These are phyloP conservation scores for Trachelus iudaicus DNA, from an alignment of 2,888 invertebrate genomes.

Conservation along the genomic window DNA sequence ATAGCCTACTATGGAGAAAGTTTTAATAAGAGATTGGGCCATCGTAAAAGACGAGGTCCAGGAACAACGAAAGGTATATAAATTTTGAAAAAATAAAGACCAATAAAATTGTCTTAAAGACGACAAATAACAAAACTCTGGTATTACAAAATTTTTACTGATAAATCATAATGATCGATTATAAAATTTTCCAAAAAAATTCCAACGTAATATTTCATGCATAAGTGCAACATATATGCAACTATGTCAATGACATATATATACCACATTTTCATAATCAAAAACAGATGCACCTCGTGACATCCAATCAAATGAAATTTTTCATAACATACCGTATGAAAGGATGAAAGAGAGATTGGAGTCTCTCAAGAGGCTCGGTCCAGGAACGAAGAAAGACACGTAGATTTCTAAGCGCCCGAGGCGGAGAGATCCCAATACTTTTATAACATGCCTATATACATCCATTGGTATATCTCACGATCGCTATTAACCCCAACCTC, in stretches of 20 bases:
- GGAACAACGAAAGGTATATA: background rate
- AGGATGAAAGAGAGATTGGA: background rate
- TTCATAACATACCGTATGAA: background rate
- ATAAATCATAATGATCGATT: too few species aligned
- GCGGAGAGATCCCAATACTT: constrained; percentile 1
- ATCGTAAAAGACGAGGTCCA: too few species aligned
- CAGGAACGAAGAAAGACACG: background rate
- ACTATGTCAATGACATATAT: background rate
- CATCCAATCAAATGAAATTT: background rate
- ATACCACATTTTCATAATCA: too few species aligned
- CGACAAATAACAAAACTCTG: too few species aligned
- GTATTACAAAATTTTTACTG: too few species aligned
- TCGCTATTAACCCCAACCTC: background rate
- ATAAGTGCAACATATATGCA: background rate
- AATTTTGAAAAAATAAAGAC: background rate
- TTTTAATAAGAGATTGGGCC: too few species aligned
- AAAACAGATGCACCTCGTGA: background rate
- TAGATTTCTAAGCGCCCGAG: constrained; percentile 1
- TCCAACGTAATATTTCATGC: too few species aligned
- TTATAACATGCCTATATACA: background rate
- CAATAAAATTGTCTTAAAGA: too few species aligned
- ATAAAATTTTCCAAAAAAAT: background rate
- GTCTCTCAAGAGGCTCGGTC: background rate
- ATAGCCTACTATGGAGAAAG: too few species aligned
- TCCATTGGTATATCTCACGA: background rate